Base-by-base conservation (phyloP, 2,888 invertebrate genomes). In the Ctenicera cuprea region DNA sequence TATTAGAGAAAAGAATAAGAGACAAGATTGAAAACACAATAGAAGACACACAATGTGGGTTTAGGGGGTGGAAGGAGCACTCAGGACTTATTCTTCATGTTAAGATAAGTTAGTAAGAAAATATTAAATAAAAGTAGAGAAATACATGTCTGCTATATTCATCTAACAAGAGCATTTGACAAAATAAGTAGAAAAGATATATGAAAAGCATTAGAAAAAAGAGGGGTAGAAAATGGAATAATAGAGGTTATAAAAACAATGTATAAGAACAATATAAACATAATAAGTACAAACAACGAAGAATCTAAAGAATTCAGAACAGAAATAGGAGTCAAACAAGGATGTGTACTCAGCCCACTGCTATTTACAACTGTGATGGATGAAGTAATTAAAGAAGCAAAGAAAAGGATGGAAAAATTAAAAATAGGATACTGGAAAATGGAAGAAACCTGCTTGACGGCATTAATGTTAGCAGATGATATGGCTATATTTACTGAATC, bases 271-370 rank as follows among this genome's bases (percentile, higher is more conserved):
- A 22, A 22, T 50, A 16, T 50, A 22, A 50, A 50, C 50, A 50
- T 50, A 50, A 20, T 12, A 50, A 50, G 50, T 20, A 50, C 50
- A 50, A 50, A 50, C 20, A 50, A 20, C 20, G 50, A 50, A 50
- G 50, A 50, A 20, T 50, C 22, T 22, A 12, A 11, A 45, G 14
- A 45, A 45, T 45, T 45, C 16, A 45, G 16, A 50, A 12, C 50
- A 50, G 22, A 50, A 22, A 50, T 50, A 50, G 50, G 50, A 50
- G 20, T 50, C 20, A 50, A 50, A 50, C 50, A 45, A 45, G 50
- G 18, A 22, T 50, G 50, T 16, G 11, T 50, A 18, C 20, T n/a
- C 50, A 50, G 20, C 14, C 50, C 22, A 7, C 22, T 50, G 12
- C 50, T 16, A 45, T n/a, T 38, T 38, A 2, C 38, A 38, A 38